Base-by-base conservation (phyloP, 2,888 invertebrate genomes). In the Luperina nickerlii region DNA sequence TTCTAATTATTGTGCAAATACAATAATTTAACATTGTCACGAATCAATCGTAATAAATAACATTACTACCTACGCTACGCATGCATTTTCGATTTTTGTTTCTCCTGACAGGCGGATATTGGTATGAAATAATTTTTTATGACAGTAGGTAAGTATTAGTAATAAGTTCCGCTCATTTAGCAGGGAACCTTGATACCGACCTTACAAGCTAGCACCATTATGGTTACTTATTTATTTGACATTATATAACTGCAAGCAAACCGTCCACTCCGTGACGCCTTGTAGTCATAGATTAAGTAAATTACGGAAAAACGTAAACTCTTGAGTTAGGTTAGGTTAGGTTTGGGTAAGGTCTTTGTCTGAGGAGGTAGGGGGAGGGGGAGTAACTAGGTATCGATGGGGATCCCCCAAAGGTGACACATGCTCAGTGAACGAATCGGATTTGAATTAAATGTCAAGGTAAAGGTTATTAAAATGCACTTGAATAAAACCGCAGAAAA, bases 151-250 rank as follows among this genome's bases (percentile, higher is more conserved):
- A 38, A 32, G 32, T 32, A 32, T n/a, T n/a, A 82, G 51, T 62
- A 51, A 66, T 66, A 60, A 57, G 74, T 80, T 74, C 81, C 67
- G 45, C 60, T 71, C 24, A 54, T 74, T 72, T 24, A 32, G 42
- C 45, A 32, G 18, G 63, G 18, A 62, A 68, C 86, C 86, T 86
- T 86, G 86, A 63, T 27, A 65, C 32, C 27, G 54, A 78, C 84
- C 84, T 78, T 78, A 70, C 70, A 54, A 71, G n/a, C 65, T 65
- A 76, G 38, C 48, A 62, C 60, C 45, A 78, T 57, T 71, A 57
- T 13, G 27, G 38, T 62, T 62, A 62, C 27, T 74, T 62, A 65
- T 74, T 74, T 72, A 38, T 76, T 75, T 82, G 20, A 68, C 48
- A 66, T 66, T 74, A 74, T 24, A 32, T 66, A 62, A 63, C 71